Conservation (phyloP, 2,113 vertebrate genomes). For the Pimephales promelas region DNA sequence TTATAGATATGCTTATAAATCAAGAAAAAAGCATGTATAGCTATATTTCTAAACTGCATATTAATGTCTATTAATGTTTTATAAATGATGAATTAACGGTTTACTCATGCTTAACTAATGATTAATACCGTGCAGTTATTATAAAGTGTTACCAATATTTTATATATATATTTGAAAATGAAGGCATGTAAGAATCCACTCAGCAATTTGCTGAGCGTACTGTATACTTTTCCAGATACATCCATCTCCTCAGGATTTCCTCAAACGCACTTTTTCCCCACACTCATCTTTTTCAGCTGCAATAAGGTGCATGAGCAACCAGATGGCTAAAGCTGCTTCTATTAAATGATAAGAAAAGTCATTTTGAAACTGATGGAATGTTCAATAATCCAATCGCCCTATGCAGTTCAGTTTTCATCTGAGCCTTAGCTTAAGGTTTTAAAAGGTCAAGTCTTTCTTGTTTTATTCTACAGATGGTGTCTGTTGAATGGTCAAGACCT, state of each 20-base stretch:
- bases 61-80: no score
- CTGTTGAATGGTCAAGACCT: not conserved
- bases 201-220: not conserved
- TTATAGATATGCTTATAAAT: no score
- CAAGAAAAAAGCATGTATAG: no score
- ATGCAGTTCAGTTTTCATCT: not conserved
- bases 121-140: no score
- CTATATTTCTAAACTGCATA: no score
- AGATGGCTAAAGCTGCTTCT: conserved; percentile 36
- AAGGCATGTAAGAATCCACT: not conserved
- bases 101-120: no score
- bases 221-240: conserved; percentile 6
- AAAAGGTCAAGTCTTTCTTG: not conserved
- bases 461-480: not conserved
- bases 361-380: conserved; percentile 17
- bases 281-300: conserved; percentile 13
- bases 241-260: not conserved
- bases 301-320: not conserved
- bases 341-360: conserved; percentile 40
- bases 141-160: no score
- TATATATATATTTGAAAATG: not conserved
- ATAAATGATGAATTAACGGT: no score
- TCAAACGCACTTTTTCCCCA: conserved; percentile 26
- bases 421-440: conserved; percentile 8
- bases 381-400: conserved; percentile 12